Evolutionary conservation across 2,113 vertebrate genomes (phyloP).

Genomic region (Opisthocomus hoazin): DNA sequence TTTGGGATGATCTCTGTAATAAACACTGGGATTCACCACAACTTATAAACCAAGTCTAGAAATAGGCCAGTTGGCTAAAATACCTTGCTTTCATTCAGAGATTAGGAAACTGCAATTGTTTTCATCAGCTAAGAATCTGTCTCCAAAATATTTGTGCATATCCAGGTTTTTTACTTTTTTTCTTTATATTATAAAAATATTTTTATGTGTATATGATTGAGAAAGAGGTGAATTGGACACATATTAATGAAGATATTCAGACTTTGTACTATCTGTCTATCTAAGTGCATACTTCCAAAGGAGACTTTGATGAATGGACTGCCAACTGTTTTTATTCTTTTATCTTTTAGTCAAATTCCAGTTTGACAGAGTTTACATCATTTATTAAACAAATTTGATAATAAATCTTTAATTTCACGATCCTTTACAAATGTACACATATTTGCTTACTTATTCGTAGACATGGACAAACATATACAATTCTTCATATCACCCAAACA

Average conservation of each 20-base stretch:
- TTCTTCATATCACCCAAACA: neutral
- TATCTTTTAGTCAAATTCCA: constrained; percentile 18
- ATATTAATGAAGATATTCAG: neutral
- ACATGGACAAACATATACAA: neutral
- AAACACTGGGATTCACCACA: neutral
- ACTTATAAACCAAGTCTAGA: neutral
- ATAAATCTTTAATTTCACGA: neutral
- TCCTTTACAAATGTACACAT: neutral
- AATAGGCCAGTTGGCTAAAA: neutral
- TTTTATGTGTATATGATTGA: neutral
- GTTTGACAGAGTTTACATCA: constrained; percentile 1
- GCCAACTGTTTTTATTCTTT: constrained; percentile 9
- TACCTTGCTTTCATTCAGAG: neutral
- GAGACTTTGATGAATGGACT: constrained; percentile 14
- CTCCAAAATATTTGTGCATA: neutral
- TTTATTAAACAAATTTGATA: constrained; percentile 25
- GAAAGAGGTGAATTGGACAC: neutral
- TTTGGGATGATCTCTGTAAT: neutral
- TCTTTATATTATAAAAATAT: neutral
- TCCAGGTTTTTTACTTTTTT: neutral
- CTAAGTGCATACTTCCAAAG: neutral
- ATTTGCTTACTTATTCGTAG: neutral
- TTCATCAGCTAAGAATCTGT: neutral
- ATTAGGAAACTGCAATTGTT: neutral
- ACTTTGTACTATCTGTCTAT: neutral